A percentile compares a stretch with the other conserved stretches of the same genome.
phyloP scores from a whole-genome alignment of 2,797 vertebrate species.

The Characodon lateralis region DNA sequence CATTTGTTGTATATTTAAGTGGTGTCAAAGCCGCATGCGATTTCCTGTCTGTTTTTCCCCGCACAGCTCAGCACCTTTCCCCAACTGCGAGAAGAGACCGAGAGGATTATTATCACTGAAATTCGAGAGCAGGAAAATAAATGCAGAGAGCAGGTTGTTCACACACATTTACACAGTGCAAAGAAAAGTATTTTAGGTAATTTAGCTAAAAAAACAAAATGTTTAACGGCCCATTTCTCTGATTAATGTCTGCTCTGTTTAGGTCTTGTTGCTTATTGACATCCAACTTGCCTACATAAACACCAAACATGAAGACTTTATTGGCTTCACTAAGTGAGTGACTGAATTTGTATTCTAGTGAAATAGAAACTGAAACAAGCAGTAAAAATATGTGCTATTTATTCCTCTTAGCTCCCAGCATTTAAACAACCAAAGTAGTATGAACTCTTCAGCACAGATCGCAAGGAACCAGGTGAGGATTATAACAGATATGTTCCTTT shows the following conservation, averaged over 20 bases:
- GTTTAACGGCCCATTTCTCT: constrained; percentile 16
- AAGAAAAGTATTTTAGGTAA: constrained; percentile 1
- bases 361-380: neutral
- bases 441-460: constrained; percentile 23
- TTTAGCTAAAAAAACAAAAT: neutral
- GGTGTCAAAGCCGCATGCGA: neutral
- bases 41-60: constrained; percentile 14
- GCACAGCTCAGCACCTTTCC: constrained; percentile 89
- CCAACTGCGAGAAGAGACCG: constrained; percentile 87
- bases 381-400: constrained; percentile 8
- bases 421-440: constrained; percentile 40
- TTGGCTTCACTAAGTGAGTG: constrained; percentile 91
- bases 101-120: constrained; percentile 87
- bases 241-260: constrained; percentile 24
- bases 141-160: constrained; percentile 90
- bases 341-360: neutral
- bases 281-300: constrained; percentile 96
- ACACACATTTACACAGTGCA: constrained; percentile 9
- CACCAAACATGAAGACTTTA: constrained; percentile 95
- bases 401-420: constrained; percentile 54
- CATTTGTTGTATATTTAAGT: neutral
- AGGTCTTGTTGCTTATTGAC: constrained; percentile 90
- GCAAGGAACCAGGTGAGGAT: constrained; percentile 63
- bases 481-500: neutral
- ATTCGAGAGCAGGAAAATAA: constrained; percentile 89